Percentiles rank a stretch among this genome's conserved stretches.
Evolutionary conservation across 1,140 invertebrate species (phyloP).

Genomic region (Plectrocnemia conspersa): DNA sequence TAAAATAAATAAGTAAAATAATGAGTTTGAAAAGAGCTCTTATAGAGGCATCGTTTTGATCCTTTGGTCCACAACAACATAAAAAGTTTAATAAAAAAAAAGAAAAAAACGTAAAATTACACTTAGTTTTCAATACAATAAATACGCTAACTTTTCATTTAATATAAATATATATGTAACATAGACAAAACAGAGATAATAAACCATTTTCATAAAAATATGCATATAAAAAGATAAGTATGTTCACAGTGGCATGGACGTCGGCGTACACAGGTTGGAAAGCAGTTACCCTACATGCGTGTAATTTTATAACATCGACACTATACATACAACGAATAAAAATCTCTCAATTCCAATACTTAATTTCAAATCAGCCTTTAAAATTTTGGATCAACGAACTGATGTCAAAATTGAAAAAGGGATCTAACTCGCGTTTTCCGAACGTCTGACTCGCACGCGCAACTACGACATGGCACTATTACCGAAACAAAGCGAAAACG

Average conservation of each 20-base stretch:
- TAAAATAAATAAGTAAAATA: conserved; percentile 9
- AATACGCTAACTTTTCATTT: no score
- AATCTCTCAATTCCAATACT: conserved; percentile 8
- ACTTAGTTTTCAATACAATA: neutral
- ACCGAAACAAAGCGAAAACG: no score
- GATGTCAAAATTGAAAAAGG: neutral
- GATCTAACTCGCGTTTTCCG: no score
- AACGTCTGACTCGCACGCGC: no score
- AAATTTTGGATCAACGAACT: conserved; percentile 8
- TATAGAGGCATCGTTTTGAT: conserved; percentile 13
- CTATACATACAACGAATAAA: neutral
- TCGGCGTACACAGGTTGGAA: conserved; percentile 28
- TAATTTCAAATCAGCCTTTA: conserved; percentile 19
- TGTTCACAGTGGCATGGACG: neutral
- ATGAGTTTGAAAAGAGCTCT: neutral
- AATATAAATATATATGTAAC: no score
- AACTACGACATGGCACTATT: no score
- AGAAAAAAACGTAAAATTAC: neutral
- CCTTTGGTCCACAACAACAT: conserved; percentile 29
- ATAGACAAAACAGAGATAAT: no score
- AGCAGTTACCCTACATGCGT: conserved; percentile 23
- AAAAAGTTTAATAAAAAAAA: conserved; percentile 9
- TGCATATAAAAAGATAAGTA: neutral
- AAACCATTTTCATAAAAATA: no score
- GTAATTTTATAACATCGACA: conserved; percentile 11